Conservation (phyloP, 2,888 invertebrate species). For the Drosophila prostipennis region DNA sequence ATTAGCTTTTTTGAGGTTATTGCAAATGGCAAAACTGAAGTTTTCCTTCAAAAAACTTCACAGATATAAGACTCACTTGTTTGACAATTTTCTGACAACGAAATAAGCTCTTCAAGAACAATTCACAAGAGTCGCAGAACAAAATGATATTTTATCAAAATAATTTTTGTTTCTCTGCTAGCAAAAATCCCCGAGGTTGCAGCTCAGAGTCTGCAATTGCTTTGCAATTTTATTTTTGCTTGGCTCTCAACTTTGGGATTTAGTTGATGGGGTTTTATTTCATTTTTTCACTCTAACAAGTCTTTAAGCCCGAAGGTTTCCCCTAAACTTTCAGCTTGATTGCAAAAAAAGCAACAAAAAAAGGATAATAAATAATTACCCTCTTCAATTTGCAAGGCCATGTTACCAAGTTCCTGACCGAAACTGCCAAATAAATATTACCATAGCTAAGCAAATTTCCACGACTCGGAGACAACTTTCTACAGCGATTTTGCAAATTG, state of each 20-base stretch:
- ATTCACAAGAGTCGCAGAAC: not conserved
- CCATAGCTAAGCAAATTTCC: slow-evolving; percentile 25
- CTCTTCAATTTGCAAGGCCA: slow-evolving; percentile 20
- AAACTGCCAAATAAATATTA: slow-evolving; percentile 40
- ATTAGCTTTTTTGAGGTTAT: not conserved
- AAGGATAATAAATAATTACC: slow-evolving; percentile 22
- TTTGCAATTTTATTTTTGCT: slow-evolving; percentile 11
- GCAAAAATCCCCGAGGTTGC: slow-evolving; percentile 1
- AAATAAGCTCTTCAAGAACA: slow-evolving; percentile 4
- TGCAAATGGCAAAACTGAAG: not conserved
- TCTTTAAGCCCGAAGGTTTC: not conserved
- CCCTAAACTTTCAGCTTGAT: not conserved
- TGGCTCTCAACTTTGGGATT: not conserved
- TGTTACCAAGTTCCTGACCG: slow-evolving; percentile 2
- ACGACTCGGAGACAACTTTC: slow-evolving; percentile 8
- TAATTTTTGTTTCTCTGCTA: slow-evolving; percentile 1
- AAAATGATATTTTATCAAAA: slow-evolving; percentile 1
- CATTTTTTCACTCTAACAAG: not conserved
- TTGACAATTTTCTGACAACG: not conserved
- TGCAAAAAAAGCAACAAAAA: slow-evolving; percentile 1
- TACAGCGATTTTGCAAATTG: slow-evolving; percentile 31
- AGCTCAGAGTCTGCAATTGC: slow-evolving; percentile 10
- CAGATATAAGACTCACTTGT: not conserved
- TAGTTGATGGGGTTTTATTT: slow-evolving; percentile 1
- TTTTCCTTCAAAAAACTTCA: not conserved